Base-by-base conservation (phyloP, 2,113 vertebrate species). In the Psettodes erumei region DNA sequence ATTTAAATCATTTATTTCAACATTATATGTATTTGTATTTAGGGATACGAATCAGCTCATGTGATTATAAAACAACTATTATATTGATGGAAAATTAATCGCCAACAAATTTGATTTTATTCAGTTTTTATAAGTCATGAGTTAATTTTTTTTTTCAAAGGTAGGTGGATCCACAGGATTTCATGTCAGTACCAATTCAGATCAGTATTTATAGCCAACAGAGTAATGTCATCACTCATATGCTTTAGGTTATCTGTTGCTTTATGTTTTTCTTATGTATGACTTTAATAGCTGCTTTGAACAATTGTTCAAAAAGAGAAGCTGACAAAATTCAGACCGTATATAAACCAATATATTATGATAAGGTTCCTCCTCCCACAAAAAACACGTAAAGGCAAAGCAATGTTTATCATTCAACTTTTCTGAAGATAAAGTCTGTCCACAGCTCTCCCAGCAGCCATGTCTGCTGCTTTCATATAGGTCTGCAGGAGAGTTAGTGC, bases 381-480 rank as follows among this genome's bases (percentile, higher is more conserved):
- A n/a, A n/a, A n/a, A n/a, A n/a, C n/a, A n/a, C n/a, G 3, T 1
- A 30, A 33, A 25, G 35, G 21, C 53, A 56, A 18, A 61, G 27
- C 12, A 15, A 8, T 16, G 25, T 16, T 30, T 11, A 3, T 3
- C 5, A 27, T 35, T 1, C 13, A 21, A 32, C 4, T 19, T 25
- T 3, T 1, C 27, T 12, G 21, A 6, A 32, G 61, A 67, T 32
- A 28, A 60, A 60, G 18, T 42, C 38, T 21, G 56, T 47, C 21
- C 35, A 9, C 25, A 43, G 61, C 32, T 33, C 72, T 69, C 62
- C 67, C 68, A 48, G 66, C 81, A 78, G 76, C 45, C 54, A 42
- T 9, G 68, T 85, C 71, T 79, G 66, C 28, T 69, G 42, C 70
- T 62, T 85, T 62, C 78, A 79, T 77, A 71, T 62, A 75, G 72